phyloP scores from a whole-genome alignment of 2,113 vertebrate genomes.

The Poeciliopsis occidentalis region DNA sequence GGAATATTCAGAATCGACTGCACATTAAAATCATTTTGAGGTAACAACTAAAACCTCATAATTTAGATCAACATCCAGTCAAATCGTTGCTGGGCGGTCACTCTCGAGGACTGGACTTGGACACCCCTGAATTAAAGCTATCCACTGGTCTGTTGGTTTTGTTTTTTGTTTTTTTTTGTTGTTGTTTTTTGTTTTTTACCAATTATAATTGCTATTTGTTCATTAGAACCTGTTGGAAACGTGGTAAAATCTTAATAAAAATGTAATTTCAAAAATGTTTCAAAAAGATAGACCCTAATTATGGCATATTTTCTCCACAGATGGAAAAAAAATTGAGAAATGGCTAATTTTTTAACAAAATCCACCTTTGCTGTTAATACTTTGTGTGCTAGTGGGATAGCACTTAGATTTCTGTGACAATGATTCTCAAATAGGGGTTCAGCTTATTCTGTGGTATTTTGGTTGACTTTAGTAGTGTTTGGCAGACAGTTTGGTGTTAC shows the following conservation, averaged over 20 bases:
- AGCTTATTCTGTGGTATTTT: background rate
- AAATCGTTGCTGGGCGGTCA: background rate
- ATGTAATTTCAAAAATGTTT: no score
- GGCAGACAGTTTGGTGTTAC: background rate
- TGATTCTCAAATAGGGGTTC: background rate
- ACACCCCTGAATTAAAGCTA: background rate
- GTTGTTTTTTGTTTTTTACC: background rate
- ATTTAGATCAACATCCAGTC: background rate
- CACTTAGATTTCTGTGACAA: background rate
- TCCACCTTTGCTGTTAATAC: background rate
- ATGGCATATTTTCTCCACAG: background rate
- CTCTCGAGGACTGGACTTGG: no score
- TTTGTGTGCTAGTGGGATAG: background rate
- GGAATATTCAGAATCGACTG: constrained; percentile 51
- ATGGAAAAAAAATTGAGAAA: background rate
- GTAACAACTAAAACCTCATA: background rate
- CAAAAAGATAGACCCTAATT: no score
- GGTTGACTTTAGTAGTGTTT: background rate
- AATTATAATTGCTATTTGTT: background rate
- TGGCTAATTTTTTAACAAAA: background rate
- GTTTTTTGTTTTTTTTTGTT: background rate
- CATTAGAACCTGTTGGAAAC: background rate
- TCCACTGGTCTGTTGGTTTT: background rate
- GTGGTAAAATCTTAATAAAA: background rate
- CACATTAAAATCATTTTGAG: constrained; percentile 44